Conservation (phyloP, 2,888 invertebrate genomes). For the Pocota personata region DNA sequence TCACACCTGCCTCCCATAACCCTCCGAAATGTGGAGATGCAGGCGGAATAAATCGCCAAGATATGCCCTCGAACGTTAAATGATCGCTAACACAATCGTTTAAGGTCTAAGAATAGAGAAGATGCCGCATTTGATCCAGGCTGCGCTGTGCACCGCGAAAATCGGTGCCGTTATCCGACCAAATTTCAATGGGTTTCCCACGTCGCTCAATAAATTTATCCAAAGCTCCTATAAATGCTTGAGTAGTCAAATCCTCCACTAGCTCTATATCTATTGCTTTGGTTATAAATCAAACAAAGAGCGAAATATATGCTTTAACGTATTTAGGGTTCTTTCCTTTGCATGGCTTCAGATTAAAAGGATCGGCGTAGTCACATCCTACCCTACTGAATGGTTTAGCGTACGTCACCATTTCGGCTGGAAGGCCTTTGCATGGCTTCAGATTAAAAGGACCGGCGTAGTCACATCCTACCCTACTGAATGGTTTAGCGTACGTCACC, state of each 20-base stretch:
- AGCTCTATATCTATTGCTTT: constrained; percentile 8
- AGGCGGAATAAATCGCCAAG: constrained; percentile 1
- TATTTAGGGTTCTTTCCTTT: no score
- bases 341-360: neutral
- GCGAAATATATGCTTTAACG: no score
- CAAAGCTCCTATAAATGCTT: constrained; percentile 9
- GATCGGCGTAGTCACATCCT: no score
- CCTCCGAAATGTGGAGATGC: neutral
- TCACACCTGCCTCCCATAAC: neutral
- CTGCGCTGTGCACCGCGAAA: neutral
- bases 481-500: no score
- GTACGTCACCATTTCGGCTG: no score
- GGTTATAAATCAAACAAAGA: constrained; percentile 3
- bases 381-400: no score
- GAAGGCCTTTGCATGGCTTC: no score
- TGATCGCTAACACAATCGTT: neutral
- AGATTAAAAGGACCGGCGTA: neutral
- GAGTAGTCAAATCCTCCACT: constrained; percentile 2
- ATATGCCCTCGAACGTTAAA: neutral
- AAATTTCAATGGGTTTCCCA: constrained; percentile 4
- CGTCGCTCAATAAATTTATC: constrained; percentile 6
- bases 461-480: no score
- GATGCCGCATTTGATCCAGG: neutral
- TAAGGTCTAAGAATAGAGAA: no score
- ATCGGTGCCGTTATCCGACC: constrained; percentile 8